Evolutionary conservation across 2,888 invertebrate species (phyloP).

Genomic region (Chymomyza fuscimana): DNA sequence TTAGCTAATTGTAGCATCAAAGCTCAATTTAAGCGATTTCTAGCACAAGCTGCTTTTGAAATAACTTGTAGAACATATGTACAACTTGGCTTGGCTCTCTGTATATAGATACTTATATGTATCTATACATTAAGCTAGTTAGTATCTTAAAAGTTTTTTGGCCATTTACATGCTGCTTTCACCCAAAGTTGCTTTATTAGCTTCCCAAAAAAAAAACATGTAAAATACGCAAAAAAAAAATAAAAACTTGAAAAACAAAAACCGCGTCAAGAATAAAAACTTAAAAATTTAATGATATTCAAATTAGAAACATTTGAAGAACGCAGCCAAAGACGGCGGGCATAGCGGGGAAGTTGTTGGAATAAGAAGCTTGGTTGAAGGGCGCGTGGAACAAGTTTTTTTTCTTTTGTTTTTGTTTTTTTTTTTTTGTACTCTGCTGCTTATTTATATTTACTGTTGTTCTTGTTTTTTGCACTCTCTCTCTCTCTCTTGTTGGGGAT

Average conservation of each 20-base stretch:
- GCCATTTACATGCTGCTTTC: background rate
- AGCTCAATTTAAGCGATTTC: background rate
- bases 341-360: background rate
- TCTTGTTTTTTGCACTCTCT: background rate
- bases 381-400: slow-evolving; percentile 53
- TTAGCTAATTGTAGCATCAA: background rate
- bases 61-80: background rate
- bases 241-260: slow-evolving; percentile 28
- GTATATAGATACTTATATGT: background rate
- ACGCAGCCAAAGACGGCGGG: slow-evolving; percentile 18
- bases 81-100: too few relatives aligned
- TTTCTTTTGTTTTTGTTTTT: background rate
- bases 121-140: background rate
- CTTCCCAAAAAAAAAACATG: background rate
- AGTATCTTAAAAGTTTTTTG: background rate
- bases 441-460: slow-evolving; percentile 12
- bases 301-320: slow-evolving; percentile 56
- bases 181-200: background rate
- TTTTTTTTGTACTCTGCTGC: background rate
- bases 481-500: slow-evolving; percentile 17
- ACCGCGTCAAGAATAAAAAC: slow-evolving; percentile 13
- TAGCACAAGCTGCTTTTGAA: background rate
- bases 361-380: slow-evolving; percentile 1
- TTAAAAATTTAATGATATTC: slow-evolving; percentile 54
- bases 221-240: slow-evolving; percentile 1